Base-by-base conservation (phyloP, 2,888 invertebrate genomes). In the Oscheius sp. region DNA sequence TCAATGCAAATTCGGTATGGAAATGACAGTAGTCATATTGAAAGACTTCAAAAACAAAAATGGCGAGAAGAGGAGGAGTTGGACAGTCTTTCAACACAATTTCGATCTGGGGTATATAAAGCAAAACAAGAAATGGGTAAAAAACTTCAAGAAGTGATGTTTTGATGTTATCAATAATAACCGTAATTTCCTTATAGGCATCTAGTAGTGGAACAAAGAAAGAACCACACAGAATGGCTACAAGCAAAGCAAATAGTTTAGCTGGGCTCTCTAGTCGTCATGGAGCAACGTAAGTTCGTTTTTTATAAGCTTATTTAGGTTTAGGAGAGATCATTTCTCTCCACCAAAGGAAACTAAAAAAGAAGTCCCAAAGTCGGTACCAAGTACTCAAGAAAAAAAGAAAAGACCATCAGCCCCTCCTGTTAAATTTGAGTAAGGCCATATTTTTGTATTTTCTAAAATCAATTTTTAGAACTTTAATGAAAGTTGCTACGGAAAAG, bases 1-100 rank as follows among this genome's bases (percentile, higher is more conserved):
- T 74, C 80, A 17, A 52, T 83, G n/a, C 83, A 83, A 71, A 78
- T 78, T 29, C 68, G 79, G 8, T 82, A 75, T 63, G 81, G 80
- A 15, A 74, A 76, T 10, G 76, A 81, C 34, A 74, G 76, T 48
- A 63, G 71, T 25, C 78, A 78, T 64, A 46, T 79, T 1, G 79
- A 79, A 39, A 65, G 66, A 6, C 65, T 79, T n/a, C 73, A 75
- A 67, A 79, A 81, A 55, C 69, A 78, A 29, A 72, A 78, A 65
- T 72, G 72, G 65, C 69, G 78, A 63, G 81, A 82, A 50, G 73
- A 79, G 70, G 80, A 71, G 29, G 29, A 25, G 25, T 31, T 50
- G 42, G 39, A 53, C n/a, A 29, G 3, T 25, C 20, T 33, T 10
- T 2, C n/a, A 15, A 29, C 29, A 25, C 39, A 29, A 31, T 76